phyloP scores from a whole-genome alignment of 2,888 invertebrate species.

The Ernsta delagoae region DNA sequence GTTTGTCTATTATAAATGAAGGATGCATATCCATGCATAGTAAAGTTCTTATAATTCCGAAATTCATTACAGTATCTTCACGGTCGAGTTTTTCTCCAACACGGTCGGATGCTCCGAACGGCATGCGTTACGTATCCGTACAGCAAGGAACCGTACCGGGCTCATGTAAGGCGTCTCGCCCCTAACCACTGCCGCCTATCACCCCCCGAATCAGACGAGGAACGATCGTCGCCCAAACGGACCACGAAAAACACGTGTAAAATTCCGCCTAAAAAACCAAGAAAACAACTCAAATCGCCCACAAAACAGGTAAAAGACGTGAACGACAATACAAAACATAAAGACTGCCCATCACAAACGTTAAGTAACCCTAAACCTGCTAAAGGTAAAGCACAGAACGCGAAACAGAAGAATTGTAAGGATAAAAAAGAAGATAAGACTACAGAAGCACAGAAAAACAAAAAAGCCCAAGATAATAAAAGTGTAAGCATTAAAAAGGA shows the following conservation, averaged over 20 bases:
- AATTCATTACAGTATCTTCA: conserved; percentile 87
- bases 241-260: conserved; percentile 56
- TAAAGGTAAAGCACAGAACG: conserved; percentile 45
- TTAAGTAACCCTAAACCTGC: conserved; percentile 60
- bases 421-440: conserved; percentile 43
- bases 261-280: conserved; percentile 64
- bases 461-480: conserved; percentile 53
- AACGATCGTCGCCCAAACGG: conserved; percentile 65
- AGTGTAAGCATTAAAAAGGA: conserved; percentile 46
- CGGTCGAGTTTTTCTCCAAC: conserved; percentile 90
- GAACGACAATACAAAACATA: conserved; percentile 72
- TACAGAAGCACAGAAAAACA: conserved; percentile 51
- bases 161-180: conserved; percentile 67
- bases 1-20: too few species aligned
- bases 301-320: conserved; percentile 73
- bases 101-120: conserved; percentile 87
- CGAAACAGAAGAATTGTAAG: conserved; percentile 52
- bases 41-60: too few species aligned
- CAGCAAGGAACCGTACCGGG: conserved; percentile 77
- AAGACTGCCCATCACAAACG: conserved; percentile 51
- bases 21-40: too few species aligned
- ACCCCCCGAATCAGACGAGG: conserved; percentile 69
- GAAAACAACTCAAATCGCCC: conserved; percentile 73
- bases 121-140: conserved; percentile 85
- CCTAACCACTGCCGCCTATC: conserved; percentile 62